Percentiles rank a stretch among this genome's conserved stretches.
phyloP scores from a whole-genome alignment of 2,113 vertebrate species.

The Chamaetylas fuelleborni region DNA sequence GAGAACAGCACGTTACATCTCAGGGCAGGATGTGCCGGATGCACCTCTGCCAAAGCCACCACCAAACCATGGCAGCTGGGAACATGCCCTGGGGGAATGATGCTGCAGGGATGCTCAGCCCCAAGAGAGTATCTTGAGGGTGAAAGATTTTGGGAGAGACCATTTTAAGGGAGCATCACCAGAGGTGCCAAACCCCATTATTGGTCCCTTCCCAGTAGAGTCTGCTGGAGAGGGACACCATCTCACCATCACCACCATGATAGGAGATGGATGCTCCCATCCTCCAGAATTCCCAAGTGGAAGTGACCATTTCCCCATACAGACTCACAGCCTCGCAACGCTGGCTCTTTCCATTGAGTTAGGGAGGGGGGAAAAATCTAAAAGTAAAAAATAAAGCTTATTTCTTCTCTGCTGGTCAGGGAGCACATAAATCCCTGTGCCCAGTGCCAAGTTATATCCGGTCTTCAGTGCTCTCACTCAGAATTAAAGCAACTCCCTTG shows the following conservation, averaged over 20 bases:
- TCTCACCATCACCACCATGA: background rate
- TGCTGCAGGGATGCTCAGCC: background rate
- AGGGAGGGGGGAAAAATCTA: no score
- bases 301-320: background rate
- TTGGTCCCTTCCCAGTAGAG: background rate
- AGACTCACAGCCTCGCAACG: fast-evolving
- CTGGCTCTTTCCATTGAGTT: background rate
- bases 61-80: background rate
- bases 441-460: constrained; percentile 40
- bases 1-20: constrained; percentile 7
- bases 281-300: background rate
- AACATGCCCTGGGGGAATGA: background rate
- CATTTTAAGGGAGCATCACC: background rate
- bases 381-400: background rate
- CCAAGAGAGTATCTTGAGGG: background rate
- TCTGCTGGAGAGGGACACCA: background rate
- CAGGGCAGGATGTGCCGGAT: background rate
- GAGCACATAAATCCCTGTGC: background rate
- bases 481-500: background rate
- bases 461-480: background rate
- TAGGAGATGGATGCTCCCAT: fast-evolving
- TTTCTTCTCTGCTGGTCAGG: background rate
- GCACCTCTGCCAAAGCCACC: background rate
- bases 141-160: background rate
- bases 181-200: background rate